Percentiles rank a stretch among this genome's conserved stretches.
Evolutionary conservation across 2,113 vertebrate genomes (phyloP).

Genomic region (Pygoscelis antarcticus): DNA sequence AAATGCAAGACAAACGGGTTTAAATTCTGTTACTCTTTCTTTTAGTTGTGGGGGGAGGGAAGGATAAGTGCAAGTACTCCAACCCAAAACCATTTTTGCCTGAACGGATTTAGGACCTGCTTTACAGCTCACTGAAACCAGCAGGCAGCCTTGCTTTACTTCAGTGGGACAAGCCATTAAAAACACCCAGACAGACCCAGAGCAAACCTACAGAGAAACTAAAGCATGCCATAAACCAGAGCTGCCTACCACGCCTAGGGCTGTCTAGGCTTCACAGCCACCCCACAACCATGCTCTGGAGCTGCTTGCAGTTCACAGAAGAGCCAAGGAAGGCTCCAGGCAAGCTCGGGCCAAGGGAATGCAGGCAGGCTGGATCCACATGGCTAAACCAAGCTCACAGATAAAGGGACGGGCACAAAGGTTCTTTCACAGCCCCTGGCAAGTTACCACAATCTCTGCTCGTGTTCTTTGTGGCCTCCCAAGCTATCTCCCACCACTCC

Average conservation of each 20-base stretch:
- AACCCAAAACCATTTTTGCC: background rate
- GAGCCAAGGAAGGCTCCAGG: background rate
- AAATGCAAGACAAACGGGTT: background rate
- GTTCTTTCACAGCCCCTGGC: background rate
- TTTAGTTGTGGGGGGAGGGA: background rate
- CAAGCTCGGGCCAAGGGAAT: background rate
- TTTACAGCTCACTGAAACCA: background rate
- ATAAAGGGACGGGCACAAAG: background rate
- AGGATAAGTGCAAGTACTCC: background rate
- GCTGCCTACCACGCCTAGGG: background rate
- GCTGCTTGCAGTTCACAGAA: background rate
- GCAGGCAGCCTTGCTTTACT: background rate
- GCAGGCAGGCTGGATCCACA: background rate
- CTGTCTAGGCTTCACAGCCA: background rate
- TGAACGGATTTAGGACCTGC: background rate
- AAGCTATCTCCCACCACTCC: rapidly evolving
- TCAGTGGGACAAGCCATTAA: background rate
- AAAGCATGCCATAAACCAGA: background rate
- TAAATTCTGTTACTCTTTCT: background rate
- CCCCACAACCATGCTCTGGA: background rate
- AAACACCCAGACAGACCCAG: background rate
- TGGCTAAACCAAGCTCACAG: background rate
- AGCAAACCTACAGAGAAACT: background rate
- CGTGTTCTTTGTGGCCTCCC: background rate
- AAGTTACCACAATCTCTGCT: background rate